Percentiles rank a stretch among this genome's conserved stretches.
These are phyloP conservation scores for Ranitomeya imitator DNA, from an alignment of 2,113 vertebrate genomes.

Conservation along the genomic window DNA sequence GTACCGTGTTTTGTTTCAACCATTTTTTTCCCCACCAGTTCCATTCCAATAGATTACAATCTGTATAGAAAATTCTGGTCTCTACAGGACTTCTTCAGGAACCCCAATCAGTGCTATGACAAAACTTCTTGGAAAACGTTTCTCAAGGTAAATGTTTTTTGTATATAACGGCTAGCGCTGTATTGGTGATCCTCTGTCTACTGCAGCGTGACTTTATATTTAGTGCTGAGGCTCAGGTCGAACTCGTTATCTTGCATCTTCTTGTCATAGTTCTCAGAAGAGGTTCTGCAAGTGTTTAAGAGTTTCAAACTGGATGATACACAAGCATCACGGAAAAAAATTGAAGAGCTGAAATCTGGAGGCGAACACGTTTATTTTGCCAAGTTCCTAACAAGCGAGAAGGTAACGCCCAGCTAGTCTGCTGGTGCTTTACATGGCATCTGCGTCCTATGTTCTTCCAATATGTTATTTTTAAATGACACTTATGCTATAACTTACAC, in stretches of 20 bases:
- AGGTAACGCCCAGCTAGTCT: conserved; percentile 71
- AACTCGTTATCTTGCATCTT: background rate
- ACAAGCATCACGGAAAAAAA: conserved; percentile 92
- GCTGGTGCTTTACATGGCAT: background rate
- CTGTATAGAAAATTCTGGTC: conserved; percentile 99
- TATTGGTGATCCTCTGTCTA: background rate
- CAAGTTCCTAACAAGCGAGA: conserved; percentile 98
- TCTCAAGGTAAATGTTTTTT: conserved; percentile 81
- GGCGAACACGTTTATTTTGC: conserved; percentile 97
- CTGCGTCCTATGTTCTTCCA: background rate
- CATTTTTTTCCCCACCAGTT: conserved; percentile 70
- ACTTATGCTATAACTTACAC: too few relatives aligned
- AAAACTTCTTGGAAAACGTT: conserved; percentile 97
- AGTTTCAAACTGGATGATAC: conserved; percentile 97
- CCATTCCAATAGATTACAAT: conserved; percentile 98
- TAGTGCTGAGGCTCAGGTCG: background rate
- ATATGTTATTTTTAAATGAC: background rate
- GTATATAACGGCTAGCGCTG: background rate
- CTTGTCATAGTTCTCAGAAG: conserved; percentile 86
- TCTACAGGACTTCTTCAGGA: conserved; percentile 96
- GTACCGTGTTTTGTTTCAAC: too few relatives aligned
- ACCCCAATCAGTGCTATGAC: conserved; percentile 96
- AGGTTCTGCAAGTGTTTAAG: conserved; percentile 95
- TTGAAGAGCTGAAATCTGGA: conserved; percentile 89
- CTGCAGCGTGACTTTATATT: background rate